Base-by-base conservation (phyloP, 2,113 vertebrate genomes). In the Microcebus tavaratra region DNA sequence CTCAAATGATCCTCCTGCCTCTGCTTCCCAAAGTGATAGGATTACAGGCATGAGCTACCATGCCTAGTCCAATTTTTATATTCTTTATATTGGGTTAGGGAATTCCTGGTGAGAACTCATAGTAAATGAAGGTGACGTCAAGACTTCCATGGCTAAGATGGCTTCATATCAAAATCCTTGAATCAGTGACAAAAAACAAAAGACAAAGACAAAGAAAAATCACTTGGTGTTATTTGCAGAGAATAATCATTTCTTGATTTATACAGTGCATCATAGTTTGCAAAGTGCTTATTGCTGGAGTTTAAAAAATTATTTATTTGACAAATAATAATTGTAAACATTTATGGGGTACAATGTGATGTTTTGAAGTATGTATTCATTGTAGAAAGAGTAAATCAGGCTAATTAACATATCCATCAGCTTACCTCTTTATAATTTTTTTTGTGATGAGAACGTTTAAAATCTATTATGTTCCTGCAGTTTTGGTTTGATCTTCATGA, bases 61-160 rank as follows among this genome's bases (percentile, higher is more conserved):
- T 25, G 5, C 61, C 27, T 63, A 11, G 27, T 63, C 61, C 61
- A 63, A 63, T 55, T 92, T 96, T 70, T 86, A 1, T 95, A 27
- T 96, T 96, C 42, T 90, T 95, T 61, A 89, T 13, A 8, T 36
- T 67, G 61, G 42, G 31, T 84, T 88, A 72, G n/a, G 88, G 53
- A 89, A 75, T 34, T 70, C 13, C 31, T 29, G 42, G 17, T 81
- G 85, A 42, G 55, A 90, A 72, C 45, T 67, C 76, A 25, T 3
- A 65, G 65, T 92, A 92, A 95, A 61, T 76, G 25, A 53, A 91
- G 27, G 72, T n/a, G 18, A 39, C 65, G 57, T 76, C 63, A 83
- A 85, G 68, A n/a, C 39, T 17, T 94, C 36, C 29, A 53, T 92
- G 70, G 39, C n/a, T 11, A 78, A 84, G 53, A 72, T 83, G 36